Evolutionary conservation across 2,113 vertebrate genomes (phyloP).

Genomic region (Nanorana parkeri): DNA sequence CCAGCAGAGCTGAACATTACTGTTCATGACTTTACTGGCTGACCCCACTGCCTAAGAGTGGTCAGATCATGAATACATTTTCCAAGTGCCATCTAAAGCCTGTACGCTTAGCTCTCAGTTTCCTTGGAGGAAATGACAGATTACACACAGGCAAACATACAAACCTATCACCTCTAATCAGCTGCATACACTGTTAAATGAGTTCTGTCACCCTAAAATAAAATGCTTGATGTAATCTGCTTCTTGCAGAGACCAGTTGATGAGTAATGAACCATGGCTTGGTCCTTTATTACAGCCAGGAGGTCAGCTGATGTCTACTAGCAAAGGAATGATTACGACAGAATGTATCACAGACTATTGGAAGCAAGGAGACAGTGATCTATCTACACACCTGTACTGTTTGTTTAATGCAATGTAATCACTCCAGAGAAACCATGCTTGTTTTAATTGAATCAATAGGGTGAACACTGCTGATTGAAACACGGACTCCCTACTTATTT

Average conservation of each 20-base stretch:
- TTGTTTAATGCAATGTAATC: conserved; percentile 15
- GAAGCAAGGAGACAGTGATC: background rate
- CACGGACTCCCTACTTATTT: background rate
- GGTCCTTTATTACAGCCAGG: too few relatives aligned
- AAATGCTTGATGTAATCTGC: background rate
- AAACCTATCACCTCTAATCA: background rate
- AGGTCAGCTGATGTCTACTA: background rate
- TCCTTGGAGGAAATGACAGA: too few relatives aligned
- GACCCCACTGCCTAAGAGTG: too few relatives aligned
- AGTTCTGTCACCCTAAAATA: background rate
- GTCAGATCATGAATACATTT: too few relatives aligned
- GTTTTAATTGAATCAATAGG: conserved; percentile 18
- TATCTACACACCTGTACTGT: background rate
- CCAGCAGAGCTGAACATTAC: too few relatives aligned
- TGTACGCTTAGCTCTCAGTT: too few relatives aligned
- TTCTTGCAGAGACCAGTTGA: background rate
- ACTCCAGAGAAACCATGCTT: background rate
- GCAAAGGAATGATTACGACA: background rate
- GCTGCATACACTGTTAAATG: background rate
- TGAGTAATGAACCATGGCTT: background rate
- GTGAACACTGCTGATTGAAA: background rate
- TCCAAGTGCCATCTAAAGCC: too few relatives aligned
- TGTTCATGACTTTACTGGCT: too few relatives aligned
- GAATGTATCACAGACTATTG: background rate
- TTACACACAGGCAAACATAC: background rate